Evolutionary conservation across 2,888 invertebrate species (phyloP).

Genomic region (Seladonia tumulorum): DNA sequence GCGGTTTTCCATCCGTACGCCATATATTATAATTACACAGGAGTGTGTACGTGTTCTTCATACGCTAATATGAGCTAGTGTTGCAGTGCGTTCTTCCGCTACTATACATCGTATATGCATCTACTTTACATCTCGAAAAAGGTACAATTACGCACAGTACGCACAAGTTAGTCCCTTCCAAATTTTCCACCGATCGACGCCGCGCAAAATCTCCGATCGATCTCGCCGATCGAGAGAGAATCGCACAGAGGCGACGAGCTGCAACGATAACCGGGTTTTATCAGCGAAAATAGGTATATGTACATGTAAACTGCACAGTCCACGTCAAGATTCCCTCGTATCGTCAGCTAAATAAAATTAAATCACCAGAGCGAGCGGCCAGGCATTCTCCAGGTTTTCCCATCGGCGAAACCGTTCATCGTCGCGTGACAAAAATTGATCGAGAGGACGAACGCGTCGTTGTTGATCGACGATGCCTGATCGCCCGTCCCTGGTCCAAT

Average conservation of each 20-base stretch:
- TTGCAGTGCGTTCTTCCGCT: slow-evolving; percentile 50
- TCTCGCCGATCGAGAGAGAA: not conserved
- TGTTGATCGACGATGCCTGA: slow-evolving; percentile 25
- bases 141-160: slow-evolving; percentile 73
- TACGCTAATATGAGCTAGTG: slow-evolving; percentile 63
- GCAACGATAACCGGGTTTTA: slow-evolving; percentile 37
- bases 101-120: slow-evolving; percentile 65
- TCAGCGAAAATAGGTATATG: slow-evolving; percentile 72
- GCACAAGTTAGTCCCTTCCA: slow-evolving; percentile 55
- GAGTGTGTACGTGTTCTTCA: slow-evolving; percentile 37
- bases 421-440: not conserved
- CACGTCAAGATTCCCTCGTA: slow-evolving; percentile 52
- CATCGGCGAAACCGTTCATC: not conserved
- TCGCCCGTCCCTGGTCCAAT: slow-evolving; percentile 34
- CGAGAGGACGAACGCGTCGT: slow-evolving; percentile 14
- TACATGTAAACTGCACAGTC: slow-evolving; percentile 67
- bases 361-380: slow-evolving; percentile 42
- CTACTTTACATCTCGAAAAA: slow-evolving; percentile 63
- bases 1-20: slow-evolving; percentile 2
- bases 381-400: not conserved
- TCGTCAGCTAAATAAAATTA: slow-evolving; percentile 69
- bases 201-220: not conserved
- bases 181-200: not conserved
- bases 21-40: slow-evolving; percentile 32
- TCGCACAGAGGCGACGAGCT: slow-evolving; percentile 31